Evolutionary conservation across 1,140 invertebrate genomes (phyloP).

Genomic region (Sminthurides bifidus): DNA sequence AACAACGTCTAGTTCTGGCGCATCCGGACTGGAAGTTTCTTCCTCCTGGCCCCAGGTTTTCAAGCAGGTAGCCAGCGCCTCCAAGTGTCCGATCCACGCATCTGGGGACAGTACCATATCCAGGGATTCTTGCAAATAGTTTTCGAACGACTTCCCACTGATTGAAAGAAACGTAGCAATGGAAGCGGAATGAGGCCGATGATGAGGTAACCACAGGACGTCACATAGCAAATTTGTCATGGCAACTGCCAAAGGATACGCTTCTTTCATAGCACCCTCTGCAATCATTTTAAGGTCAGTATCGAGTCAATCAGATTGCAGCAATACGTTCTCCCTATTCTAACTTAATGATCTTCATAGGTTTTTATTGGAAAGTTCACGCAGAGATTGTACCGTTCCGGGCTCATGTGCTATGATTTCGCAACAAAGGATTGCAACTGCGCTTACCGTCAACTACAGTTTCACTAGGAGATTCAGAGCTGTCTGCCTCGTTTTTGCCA

Average conservation of each 20-base stretch:
- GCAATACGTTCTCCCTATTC: too few species aligned
- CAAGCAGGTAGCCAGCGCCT: constrained; percentile 10
- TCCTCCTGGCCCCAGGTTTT: constrained; percentile 9
- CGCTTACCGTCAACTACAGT: too few species aligned
- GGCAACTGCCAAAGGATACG: constrained; percentile 21
- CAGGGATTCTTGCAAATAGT: constrained; percentile 24
- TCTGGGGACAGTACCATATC: constrained; percentile 24
- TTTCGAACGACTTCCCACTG: constrained; percentile 30
- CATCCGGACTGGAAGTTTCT: neutral
- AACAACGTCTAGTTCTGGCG: constrained; percentile 2
- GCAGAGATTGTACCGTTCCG: too few species aligned
- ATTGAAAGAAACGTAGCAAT: constrained; percentile 24
- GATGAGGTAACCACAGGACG: constrained; percentile 27
- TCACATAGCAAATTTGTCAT: constrained; percentile 26
- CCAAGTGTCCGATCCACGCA: constrained; percentile 16
- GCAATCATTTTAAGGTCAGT: too few species aligned
- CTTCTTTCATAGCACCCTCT: constrained; percentile 8
- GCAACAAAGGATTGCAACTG: too few species aligned
- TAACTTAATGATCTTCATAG: too few species aligned
- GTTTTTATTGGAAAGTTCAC: too few species aligned
- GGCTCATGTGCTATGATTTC: too few species aligned
- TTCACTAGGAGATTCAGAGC: too few species aligned
- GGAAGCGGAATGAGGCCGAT: constrained; percentile 23
- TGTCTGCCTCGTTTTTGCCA: too few species aligned
- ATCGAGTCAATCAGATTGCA: too few species aligned